Base-by-base conservation (phyloP, 1,140 invertebrate genomes). In the Anastrepha ludens region DNA sequence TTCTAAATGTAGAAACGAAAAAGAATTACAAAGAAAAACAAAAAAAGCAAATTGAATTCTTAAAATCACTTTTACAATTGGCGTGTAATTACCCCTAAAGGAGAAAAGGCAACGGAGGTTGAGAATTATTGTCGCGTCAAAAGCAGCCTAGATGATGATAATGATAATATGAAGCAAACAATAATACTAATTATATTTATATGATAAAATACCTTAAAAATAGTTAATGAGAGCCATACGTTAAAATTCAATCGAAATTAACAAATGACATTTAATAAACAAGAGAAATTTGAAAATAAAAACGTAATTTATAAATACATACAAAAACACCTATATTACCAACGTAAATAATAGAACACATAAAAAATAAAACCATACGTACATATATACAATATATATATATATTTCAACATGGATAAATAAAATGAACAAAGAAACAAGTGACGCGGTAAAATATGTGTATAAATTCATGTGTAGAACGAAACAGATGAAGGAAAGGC, bases 191-290 rank as follows among this genome's bases (percentile, higher is more conserved):
- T 55, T 74, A 74, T 81, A 81, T 81, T 81, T 81, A 55, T 81
- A 81, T 81, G 47, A 81, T 47, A 81, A 81, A 81, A 55, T 81
- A 81, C 74, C 8, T 9, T 20, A 81, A 78, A 50, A 81, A 81
- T 81, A 81, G 74, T 81, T 81, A 81, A 81, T 74, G 67, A 55
- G 74, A 81, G 74, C 74, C 74, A 81, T 81, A 81, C 74, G 74
- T 81, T 81, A 44, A 81, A 81, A 81, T 81, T 81, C 74, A 81
- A 81, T 29, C 55, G 44, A 81, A 81, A 81, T 55, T 20, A 81
- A 81, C 8, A 67, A 55, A 81, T 55, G 55, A 55, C 17, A 50
- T 81, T 81, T 81, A 81, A 81, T 55, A 55, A 81, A 55, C 41
- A 20, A 44, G 50, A 81, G 44, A 81, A 13, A 81, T n/a, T 47